A percentile compares a stretch with the other conserved stretches of the same genome.
These are phyloP conservation scores for Paraplagusia blochii DNA, from an alignment of 2,113 vertebrate species.

Conservation along the genomic window DNA sequence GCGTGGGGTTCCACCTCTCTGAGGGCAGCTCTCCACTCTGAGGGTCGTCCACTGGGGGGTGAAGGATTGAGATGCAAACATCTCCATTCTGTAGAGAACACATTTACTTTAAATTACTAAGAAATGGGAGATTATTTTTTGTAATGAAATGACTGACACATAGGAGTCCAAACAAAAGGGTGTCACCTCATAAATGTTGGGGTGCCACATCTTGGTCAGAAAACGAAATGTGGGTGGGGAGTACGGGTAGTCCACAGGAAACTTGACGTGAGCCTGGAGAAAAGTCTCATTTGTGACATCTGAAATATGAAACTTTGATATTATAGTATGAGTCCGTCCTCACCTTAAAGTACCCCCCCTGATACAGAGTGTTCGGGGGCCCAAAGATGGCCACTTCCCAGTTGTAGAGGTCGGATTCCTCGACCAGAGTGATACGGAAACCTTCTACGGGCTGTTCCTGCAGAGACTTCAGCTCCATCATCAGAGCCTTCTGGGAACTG, in stretches of 20 bases:
- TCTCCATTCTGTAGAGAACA: conserved; percentile 86
- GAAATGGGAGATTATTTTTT: too few relatives aligned
- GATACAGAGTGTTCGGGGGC: conserved; percentile 91
- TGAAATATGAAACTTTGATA: background rate
- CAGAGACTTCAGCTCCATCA: conserved; percentile 94
- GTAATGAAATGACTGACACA: background rate
- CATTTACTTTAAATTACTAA: background rate
- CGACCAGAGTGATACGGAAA: conserved; percentile 91
- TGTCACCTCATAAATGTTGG: conserved; percentile 97
- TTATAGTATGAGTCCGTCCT: background rate
- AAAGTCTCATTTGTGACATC: background rate
- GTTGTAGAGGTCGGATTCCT: conserved; percentile 93
- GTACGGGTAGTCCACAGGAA: conserved; percentile 97
- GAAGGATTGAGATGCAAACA: conserved; percentile 97
- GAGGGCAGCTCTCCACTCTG: conserved; percentile 97
- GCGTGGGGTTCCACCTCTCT: conserved; percentile 98
- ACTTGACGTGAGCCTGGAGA: conserved; percentile 95
- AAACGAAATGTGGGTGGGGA: conserved; percentile 98
- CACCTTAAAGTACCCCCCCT: conserved; percentile 97
- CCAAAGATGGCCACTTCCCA: conserved; percentile 96
- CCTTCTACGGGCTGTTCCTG: conserved; percentile 94
- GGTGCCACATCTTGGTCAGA: conserved; percentile 99
- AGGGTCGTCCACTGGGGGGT: conserved; percentile 96
- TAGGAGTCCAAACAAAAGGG: background rate
- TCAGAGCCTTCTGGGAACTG: conserved; percentile 93